Evolutionary conservation across 2,797 vertebrate genomes (phyloP).

Genomic region (Erithacus rubecula): DNA sequence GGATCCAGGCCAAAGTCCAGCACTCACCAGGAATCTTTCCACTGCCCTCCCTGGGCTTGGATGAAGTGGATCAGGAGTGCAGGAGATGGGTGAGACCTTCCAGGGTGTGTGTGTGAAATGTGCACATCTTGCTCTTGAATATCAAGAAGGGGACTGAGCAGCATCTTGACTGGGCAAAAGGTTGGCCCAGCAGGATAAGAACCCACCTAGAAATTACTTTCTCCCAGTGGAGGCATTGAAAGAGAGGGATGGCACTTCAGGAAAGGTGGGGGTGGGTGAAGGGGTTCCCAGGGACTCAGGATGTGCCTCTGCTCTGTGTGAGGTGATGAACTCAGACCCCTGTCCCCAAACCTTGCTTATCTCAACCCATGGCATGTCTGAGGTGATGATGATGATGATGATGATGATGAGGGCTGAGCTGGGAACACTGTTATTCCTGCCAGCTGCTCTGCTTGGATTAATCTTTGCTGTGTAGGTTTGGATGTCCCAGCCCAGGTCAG

Average conservation of each 20-base stretch:
- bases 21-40: not conserved
- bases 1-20: not conserved
- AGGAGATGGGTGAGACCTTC: not conserved
- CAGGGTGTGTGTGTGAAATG: not conserved
- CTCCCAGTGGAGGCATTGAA: not conserved
- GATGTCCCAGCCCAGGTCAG: not conserved
- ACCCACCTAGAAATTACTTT: not conserved
- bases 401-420: not conserved
- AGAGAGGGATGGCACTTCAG: not conserved
- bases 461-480: not conserved
- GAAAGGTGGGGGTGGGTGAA: not conserved
- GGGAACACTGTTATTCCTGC: not conserved
- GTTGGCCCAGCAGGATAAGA: not conserved
- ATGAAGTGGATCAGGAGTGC: rapidly evolving
- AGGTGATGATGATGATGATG: not conserved
- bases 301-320: rapidly evolving
- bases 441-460: not conserved
- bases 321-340: not conserved
- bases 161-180: not conserved
- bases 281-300: not conserved
- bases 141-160: not conserved
- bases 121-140: rapidly evolving
- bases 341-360: not conserved
- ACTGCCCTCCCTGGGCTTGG: not conserved
- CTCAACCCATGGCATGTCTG: not conserved